Percentiles rank a stretch among this genome's conserved stretches.
These are phyloP conservation scores for Amazona guildingii DNA, from an alignment of 2,113 vertebrate species.

Conservation along the genomic window DNA sequence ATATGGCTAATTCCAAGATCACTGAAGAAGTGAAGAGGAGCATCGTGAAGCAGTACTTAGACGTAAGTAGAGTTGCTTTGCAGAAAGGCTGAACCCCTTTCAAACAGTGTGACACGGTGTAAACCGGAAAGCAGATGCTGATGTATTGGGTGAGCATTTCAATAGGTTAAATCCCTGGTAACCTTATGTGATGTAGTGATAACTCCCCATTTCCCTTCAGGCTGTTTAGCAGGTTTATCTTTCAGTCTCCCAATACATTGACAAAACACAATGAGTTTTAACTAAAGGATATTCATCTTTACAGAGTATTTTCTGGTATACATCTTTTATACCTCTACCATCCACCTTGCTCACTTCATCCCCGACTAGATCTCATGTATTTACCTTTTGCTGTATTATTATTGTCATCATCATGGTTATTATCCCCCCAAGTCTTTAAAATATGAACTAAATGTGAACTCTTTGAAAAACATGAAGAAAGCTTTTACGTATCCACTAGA, in stretches of 20 bases:
- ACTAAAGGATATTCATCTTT: background rate
- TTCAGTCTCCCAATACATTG: background rate
- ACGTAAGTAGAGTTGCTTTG: constrained; percentile 80
- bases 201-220: background rate
- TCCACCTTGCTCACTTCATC: background rate
- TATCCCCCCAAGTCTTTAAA: background rate
- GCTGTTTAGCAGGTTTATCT: background rate
- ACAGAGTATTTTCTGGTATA: background rate
- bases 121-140: background rate
- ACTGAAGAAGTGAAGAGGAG: constrained; percentile 90
- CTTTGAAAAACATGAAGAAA: background rate
- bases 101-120: background rate
- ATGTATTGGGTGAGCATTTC: background rate
- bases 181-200: background rate
- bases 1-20: constrained; percentile 84
- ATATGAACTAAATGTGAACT: background rate
- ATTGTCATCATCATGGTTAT: background rate
- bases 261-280: background rate
- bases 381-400: background rate
- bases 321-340: background rate
- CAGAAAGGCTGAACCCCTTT: background rate
- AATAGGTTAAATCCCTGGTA: background rate
- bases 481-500: background rate
- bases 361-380: background rate
- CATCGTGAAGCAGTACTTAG: constrained; percentile 94